phyloP scores from a whole-genome alignment of 2,797 vertebrate genomes.

The Hippopotamyrus pictus region DNA sequence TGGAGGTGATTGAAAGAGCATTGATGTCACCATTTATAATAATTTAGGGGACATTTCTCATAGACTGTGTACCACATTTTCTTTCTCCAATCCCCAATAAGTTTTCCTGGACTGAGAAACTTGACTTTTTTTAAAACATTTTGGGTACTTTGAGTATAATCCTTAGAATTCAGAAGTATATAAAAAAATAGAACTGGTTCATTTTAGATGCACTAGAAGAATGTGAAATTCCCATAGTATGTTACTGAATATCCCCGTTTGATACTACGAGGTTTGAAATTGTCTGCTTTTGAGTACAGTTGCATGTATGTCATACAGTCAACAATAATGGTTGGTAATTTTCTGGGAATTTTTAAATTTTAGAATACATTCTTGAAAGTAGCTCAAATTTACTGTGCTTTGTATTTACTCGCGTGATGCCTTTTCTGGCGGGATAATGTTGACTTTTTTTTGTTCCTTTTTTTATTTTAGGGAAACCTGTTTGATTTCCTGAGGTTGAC shows the following conservation, averaged over 20 bases:
- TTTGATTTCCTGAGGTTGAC: constrained; percentile 75
- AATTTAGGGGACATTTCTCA: background rate
- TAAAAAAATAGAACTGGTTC: background rate
- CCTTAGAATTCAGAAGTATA: background rate
- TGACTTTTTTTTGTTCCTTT: background rate
- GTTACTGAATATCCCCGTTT: background rate
- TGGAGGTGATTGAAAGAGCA: background rate
- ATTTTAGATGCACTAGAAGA: background rate
- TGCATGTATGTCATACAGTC: background rate
- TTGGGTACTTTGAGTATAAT: background rate
- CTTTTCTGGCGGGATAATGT: background rate
- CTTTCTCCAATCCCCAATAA: background rate
- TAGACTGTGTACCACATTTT: background rate
- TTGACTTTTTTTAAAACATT: background rate
- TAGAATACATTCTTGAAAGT: background rate
- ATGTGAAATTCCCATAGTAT: background rate
- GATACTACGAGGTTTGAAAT: background rate
- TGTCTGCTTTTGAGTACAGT: background rate
- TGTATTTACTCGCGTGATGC: background rate
- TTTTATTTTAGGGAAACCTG: constrained; percentile 64
- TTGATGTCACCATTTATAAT: background rate
- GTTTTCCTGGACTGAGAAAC: background rate
- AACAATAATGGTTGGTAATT: background rate
- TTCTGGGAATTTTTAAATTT: background rate
- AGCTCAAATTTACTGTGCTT: background rate